Evolutionary conservation across 2,113 vertebrate species (phyloP), one percentile per base, ranked within the genome.

Genomic region (Astatotilapia flaviijosephi): DNA sequence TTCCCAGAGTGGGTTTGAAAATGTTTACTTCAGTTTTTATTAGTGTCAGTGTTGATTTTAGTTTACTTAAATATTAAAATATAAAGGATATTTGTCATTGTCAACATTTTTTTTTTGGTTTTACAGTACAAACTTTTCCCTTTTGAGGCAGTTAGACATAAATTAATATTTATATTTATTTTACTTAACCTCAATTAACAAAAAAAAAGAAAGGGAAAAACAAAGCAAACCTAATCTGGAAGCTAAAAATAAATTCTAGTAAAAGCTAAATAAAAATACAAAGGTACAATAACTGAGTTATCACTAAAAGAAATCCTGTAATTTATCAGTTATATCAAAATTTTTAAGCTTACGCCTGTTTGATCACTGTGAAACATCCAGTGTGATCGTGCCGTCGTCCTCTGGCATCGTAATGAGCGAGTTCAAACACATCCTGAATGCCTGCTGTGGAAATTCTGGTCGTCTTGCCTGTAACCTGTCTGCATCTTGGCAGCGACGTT

Each of bases 71-170:
- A 70, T 70, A 23, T 42, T 70, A 23, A 70, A 70, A 70, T 23
- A 70, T 23, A 14, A 14, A 70, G 33, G 12, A 14, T 70, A 40
- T 23, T 23, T 9, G 62, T 68, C 62, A 40, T 37, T 21, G 6
- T 37, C 33, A 35, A 35, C n/a, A 35, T 37, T 58, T 13, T 7
- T 9, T 7, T 9, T 54, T 26, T 28, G 3, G 1, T 65, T n/a
- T 65, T 68, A 23, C n/a, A 68, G 7, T 40, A 0, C n/a, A 70
- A 40, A 23, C n/a, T 0, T 21, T 2, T 0, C 0, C 12, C 1
- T 40, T 28, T 40, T 40, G 35, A 15, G 21, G 68, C 13, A 73
- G 21, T 6, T 23, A 6, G 37, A 26, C 13, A 3, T 19, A 60
- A 33, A 60, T 19, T 33, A 19, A 60, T 6, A 19, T 60, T 33